Base-by-base conservation (phyloP, 1,140 invertebrate species). In the Aradophagus sp. region DNA sequence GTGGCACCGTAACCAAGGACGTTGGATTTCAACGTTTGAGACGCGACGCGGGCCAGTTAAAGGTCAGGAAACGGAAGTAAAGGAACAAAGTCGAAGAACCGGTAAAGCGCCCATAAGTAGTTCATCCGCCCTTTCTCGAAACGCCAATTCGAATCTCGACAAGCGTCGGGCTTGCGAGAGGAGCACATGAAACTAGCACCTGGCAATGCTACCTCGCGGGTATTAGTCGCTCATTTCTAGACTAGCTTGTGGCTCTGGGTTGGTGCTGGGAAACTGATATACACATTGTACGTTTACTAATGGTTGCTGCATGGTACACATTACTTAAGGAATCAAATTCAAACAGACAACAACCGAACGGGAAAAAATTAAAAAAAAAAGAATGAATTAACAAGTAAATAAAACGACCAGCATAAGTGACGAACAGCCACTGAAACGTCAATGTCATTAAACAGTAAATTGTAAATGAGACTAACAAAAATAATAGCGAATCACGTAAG, bases 241-340 rank as follows among this genome's bases (percentile, higher is more conserved):
- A 78, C 65, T 80, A 76, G 83, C 80, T 84, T 84, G 77, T 78
- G 79, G 79, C 76, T 84, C 76, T 80, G 82, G 83, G 78, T 84
- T 83, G 83, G 82, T 84, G 82, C 82, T 84, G 83, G 81, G 78
- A 77, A 53, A 70, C 80, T 56, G n/a, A n/a, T n/a, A n/a, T n/a
- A n/a, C n/a, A n/a, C 73, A 76, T 72, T 73, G 58, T 58, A 67
- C 63, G 59, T 73, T 79, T 78, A 84, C 80, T 83, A 85, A 84
- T 79, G 79, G 77, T 82, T 82, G 82, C 76, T 85, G 83, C 83
- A 86, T 85, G 82, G 69, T 84, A 77, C 76, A 80, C 77, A 84
- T 52, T 67, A 74, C 67, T 65, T 77, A 72, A 75, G 66, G 61
- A 78, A 48, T 0, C 27, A 7, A 48, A 12, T 26, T 44, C n/a